Conservation (phyloP, 2,797 vertebrate species). For the Xenentodon cancila region DNA sequence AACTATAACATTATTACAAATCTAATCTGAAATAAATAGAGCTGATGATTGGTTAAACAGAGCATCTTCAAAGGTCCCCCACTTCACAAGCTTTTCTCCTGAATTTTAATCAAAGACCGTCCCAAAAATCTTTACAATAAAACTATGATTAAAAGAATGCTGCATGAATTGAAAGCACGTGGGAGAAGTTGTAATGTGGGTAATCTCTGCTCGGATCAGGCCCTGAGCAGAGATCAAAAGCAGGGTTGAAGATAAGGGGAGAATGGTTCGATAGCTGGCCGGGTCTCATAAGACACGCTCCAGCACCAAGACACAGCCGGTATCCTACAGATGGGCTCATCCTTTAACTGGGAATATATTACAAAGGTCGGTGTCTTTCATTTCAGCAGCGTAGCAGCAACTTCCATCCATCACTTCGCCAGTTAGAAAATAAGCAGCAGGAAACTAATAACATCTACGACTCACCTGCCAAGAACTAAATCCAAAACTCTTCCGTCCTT, state of each 20-base stretch:
- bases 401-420: conserved; percentile 18
- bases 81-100: neutral
- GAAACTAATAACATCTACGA: conserved; percentile 19
- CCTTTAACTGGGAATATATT: neutral
- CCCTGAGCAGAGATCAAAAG: conserved; percentile 28
- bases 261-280: too few species aligned
- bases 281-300: too few species aligned
- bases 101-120: conserved; percentile 11
- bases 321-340: too few species aligned
- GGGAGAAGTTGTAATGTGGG: too few species aligned
- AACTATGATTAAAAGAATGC: neutral
- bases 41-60: too few species aligned
- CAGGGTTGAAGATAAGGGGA: neutral
- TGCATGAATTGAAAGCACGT: too few species aligned
- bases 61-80: too few species aligned
- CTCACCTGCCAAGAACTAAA: too few species aligned
- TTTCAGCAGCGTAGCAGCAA: neutral
- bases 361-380: conserved; percentile 28
- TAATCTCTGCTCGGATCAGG: neutral
- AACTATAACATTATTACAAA: too few species aligned
- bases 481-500: too few species aligned
- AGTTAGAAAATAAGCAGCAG: conserved; percentile 2
- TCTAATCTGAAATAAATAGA: too few species aligned
- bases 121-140: neutral
- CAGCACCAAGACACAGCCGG: too few species aligned